phyloP scores from a whole-genome alignment of 2,797 vertebrate genomes.

The Anguilla obscura region DNA sequence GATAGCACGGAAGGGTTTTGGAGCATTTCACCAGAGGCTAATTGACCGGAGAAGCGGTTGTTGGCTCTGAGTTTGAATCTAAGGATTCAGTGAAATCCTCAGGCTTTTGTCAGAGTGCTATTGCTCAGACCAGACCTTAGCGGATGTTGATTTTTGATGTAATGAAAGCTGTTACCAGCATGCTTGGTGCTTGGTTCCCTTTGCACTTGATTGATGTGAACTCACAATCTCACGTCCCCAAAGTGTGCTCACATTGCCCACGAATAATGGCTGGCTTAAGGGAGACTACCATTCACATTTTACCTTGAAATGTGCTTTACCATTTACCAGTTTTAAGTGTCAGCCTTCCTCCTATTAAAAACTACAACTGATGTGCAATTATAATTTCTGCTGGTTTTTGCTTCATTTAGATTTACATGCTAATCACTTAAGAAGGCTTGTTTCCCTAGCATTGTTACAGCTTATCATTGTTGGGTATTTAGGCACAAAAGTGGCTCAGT shows the following conservation, averaged over 20 bases:
- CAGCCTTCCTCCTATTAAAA: slow-evolving; percentile 14
- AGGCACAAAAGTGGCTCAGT: background rate
- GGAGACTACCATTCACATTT: background rate
- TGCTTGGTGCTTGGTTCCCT: background rate
- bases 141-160: background rate
- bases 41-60: background rate
- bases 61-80: background rate
- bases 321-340: background rate
- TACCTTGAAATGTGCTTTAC: background rate
- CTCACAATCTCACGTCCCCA: background rate
- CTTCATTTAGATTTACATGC: slow-evolving; percentile 22
- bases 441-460: background rate
- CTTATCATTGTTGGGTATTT: slow-evolving; percentile 2
- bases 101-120: background rate
- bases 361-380: slow-evolving; percentile 6
- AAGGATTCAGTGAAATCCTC: background rate
- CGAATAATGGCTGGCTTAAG: background rate
- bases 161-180: background rate
- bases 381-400: slow-evolving; percentile 7
- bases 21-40: background rate
- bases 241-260: background rate
- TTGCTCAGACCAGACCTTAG: background rate
- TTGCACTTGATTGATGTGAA: background rate
- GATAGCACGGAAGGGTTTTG: background rate
- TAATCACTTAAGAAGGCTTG: slow-evolving; percentile 1